These are phyloP conservation scores for Amphilophus citrinellus DNA, from an alignment of 2,113 vertebrate species.

Conservation along the genomic window DNA sequence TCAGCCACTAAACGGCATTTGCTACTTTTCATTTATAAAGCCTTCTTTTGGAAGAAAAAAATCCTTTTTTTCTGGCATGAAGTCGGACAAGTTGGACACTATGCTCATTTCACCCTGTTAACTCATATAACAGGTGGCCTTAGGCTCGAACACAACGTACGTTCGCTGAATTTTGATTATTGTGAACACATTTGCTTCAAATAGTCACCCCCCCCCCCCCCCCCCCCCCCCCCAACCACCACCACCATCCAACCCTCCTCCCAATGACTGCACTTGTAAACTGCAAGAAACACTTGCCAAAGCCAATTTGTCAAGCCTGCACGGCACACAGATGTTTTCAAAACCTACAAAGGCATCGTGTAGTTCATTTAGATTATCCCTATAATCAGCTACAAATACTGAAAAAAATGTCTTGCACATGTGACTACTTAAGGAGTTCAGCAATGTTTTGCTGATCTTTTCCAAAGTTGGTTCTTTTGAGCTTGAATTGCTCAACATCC, in stretches of 20 bases:
- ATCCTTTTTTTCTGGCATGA: slow-evolving; percentile 5
- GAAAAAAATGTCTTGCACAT: slow-evolving; percentile 2
- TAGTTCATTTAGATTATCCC: not conserved
- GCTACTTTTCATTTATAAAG: not conserved
- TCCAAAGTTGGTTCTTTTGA: slow-evolving; percentile 19
- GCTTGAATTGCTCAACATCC: slow-evolving; percentile 55
- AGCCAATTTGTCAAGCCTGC: not conserved
- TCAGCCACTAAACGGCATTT: slow-evolving; percentile 1
- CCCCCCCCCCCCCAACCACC: not conserved
- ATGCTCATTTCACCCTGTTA: not conserved
- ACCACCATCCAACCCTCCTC: too few species aligned
- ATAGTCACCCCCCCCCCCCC: not conserved
- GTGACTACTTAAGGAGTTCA: slow-evolving; percentile 10
- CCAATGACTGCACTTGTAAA: not conserved
- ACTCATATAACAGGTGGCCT: not conserved
- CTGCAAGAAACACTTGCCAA: not conserved
- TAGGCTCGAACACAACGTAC: not conserved
- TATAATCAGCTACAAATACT: not conserved
- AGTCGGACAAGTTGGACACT: not conserved
- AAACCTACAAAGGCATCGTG: not conserved
- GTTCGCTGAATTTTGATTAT: not conserved
- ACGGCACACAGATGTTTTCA: not conserved
- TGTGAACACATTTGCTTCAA: not conserved
- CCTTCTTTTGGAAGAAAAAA: slow-evolving; percentile 29
- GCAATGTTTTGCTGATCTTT: not conserved